These are phyloP conservation scores for Miichthys miiuy DNA, from an alignment of 2,797 vertebrate species.

Conservation along the genomic window DNA sequence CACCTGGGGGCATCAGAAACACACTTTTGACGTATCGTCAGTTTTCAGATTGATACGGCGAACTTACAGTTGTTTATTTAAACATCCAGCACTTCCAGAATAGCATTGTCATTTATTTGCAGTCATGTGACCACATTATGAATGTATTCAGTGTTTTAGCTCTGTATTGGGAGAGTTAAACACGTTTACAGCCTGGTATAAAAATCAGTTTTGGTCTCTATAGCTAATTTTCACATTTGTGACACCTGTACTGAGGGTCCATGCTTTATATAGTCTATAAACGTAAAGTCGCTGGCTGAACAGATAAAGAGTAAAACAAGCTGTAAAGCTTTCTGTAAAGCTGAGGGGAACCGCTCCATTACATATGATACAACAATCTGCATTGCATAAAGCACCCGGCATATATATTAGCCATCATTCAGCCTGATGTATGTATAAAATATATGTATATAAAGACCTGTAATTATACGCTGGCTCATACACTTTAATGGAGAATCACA, in stretches of 20 bases:
- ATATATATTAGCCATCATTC: not conserved
- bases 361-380: too few relatives aligned
- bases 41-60: not conserved
- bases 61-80: not conserved
- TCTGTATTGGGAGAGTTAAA: not conserved
- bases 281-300: not conserved
- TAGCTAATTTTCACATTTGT: too few relatives aligned
- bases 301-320: not conserved
- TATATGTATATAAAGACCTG: not conserved
- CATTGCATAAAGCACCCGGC: not conserved
- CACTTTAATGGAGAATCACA: not conserved
- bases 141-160: not conserved
- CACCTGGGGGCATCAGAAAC: too few relatives aligned
- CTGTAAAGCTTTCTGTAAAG: not conserved
- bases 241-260: too few relatives aligned
- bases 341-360: not conserved
- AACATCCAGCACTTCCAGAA: too few relatives aligned
- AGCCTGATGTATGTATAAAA: not conserved
- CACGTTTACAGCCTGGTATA: too few relatives aligned
- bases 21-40: not conserved
- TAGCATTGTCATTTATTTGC: not conserved
- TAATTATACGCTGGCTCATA: not conserved
- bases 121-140: not conserved
- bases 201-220: too few relatives aligned
- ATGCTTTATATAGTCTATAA: not conserved